A percentile compares a stretch with the other conserved stretches of the same genome.
Conservation (phyloP, 2,113 vertebrate species). For the Acanthochromis polyacanthus region DNA sequence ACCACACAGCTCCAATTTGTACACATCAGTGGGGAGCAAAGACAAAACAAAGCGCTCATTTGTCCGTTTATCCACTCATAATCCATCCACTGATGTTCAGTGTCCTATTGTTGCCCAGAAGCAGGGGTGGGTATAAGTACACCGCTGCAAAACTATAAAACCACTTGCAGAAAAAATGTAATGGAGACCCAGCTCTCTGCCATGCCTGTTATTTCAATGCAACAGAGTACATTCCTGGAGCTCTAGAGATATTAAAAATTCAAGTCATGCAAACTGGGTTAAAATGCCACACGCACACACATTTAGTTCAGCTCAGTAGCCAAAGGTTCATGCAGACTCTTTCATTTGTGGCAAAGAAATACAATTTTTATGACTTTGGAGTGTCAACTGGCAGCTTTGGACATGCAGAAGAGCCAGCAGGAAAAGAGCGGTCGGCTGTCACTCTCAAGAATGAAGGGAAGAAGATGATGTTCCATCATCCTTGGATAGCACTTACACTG, state of each 20-base stretch:
- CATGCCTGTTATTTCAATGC: constrained; percentile 22
- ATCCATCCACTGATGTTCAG: constrained; percentile 22
- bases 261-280: constrained; percentile 79
- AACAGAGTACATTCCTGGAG: constrained; percentile 58
- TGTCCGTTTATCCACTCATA: background rate
- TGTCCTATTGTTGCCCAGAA: background rate
- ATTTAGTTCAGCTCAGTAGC: constrained; percentile 64
- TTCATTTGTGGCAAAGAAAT: constrained; percentile 53
- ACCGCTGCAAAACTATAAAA: constrained; percentile 38
- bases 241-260: constrained; percentile 75
- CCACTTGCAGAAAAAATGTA: constrained; percentile 19
- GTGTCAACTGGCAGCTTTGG: constrained; percentile 49
- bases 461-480: constrained; percentile 20
- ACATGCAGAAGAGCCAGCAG: background rate
- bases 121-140: background rate
- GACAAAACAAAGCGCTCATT: constrained; percentile 25
- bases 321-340: constrained; percentile 26
- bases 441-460: background rate
- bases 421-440: constrained; percentile 13
- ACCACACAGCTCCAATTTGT: background rate
- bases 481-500: background rate
- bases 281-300: constrained; percentile 67
- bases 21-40: constrained; percentile 2
- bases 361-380: constrained; percentile 53
- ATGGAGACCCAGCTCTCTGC: constrained; percentile 9